Percentiles rank a stretch among this genome's conserved stretches.
These are phyloP conservation scores for Drosophila guanche DNA, from an alignment of 1,140 invertebrate genomes.

Conservation along the genomic window DNA sequence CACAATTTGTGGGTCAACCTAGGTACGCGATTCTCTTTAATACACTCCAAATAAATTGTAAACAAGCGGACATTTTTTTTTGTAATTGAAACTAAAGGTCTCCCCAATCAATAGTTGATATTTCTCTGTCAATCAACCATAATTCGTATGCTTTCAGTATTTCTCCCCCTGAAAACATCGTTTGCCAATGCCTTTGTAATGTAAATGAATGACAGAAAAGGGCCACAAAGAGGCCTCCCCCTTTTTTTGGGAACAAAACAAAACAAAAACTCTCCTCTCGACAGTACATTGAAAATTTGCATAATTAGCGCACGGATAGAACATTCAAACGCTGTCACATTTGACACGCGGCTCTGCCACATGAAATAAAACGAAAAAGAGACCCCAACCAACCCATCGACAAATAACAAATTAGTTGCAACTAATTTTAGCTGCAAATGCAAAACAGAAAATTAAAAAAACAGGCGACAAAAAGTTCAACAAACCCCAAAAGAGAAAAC, in stretches of 20 bases:
- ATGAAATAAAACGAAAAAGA: constrained; percentile 33
- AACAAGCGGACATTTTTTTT: no score
- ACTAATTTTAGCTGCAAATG: constrained; percentile 63
- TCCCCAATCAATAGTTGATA: constrained; percentile 24
- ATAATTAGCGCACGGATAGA: constrained; percentile 60
- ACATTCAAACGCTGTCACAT: constrained; percentile 58
- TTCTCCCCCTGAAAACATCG: constrained; percentile 16
- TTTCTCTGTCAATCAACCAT: constrained; percentile 54
- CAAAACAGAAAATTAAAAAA: constrained; percentile 46
- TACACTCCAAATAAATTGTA: constrained; percentile 21
- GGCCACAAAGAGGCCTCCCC: constrained; percentile 31
- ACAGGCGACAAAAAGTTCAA: constrained; percentile 66
- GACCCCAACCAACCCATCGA: constrained; percentile 8
- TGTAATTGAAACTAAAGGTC: neutral
- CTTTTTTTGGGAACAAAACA: constrained; percentile 3
- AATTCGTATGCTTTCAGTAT: constrained; percentile 50
- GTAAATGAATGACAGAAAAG: constrained; percentile 55
- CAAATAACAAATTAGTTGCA: constrained; percentile 62
- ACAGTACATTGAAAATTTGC: constrained; percentile 52
- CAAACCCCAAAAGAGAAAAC: constrained; percentile 53
- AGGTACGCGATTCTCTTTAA: constrained; percentile 12
- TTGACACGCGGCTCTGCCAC: constrained; percentile 50
- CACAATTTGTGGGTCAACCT: constrained; percentile 40
- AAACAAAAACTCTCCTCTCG: constrained; percentile 28
- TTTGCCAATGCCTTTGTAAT: constrained; percentile 53